phyloP scores from a whole-genome alignment of 2,113 vertebrate genomes.

The rat (Rattus norvegicus) region DNA sequence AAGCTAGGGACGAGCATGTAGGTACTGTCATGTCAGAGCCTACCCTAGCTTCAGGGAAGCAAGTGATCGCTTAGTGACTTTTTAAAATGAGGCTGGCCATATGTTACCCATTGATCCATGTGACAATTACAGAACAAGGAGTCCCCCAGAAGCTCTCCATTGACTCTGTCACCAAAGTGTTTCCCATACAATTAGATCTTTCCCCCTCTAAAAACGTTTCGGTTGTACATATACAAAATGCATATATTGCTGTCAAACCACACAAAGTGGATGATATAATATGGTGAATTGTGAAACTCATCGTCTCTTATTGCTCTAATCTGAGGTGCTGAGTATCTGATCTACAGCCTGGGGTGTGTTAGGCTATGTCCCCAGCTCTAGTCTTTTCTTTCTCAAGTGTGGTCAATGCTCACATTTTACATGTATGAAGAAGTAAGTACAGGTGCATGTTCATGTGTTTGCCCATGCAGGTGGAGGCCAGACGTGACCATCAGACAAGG shows the following conservation, averaged over 20 bases:
- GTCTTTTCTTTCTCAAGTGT: not conserved
- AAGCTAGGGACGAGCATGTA: not conserved
- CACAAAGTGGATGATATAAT: not conserved
- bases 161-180: not conserved
- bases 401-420: not conserved
- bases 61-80: rapidly evolving
- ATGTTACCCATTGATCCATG: rapidly evolving
- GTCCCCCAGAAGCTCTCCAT: not conserved
- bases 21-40: not conserved
- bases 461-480: not conserved
- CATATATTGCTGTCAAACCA: not conserved
- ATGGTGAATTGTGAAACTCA: not conserved
- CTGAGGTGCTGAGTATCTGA: not conserved
- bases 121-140: not conserved
- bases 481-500: too few species aligned
- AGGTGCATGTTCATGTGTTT: not conserved
- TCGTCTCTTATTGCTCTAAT: not conserved
- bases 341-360: not conserved
- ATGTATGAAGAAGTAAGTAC: not conserved
- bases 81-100: not conserved
- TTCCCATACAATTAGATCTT: not conserved
- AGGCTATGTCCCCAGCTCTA: not conserved
- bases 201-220: not conserved
- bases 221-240: too few species aligned
- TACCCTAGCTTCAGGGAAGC: rapidly evolving